Base-by-base conservation (phyloP, 2,888 invertebrate genomes). In the Dynastes tityus region DNA sequence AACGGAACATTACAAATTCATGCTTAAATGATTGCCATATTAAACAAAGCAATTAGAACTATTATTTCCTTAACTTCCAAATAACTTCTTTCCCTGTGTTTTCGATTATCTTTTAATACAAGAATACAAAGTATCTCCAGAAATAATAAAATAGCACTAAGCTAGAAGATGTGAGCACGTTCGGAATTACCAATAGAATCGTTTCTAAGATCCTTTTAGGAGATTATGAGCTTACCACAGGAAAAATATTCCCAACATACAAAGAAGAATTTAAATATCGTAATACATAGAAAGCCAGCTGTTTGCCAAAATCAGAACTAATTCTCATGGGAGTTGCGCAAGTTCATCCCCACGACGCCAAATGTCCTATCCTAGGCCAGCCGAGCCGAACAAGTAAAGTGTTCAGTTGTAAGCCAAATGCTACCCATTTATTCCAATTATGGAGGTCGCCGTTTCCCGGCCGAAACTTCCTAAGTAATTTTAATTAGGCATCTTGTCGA, bases 361-460 rank as follows among this genome's bases (percentile, higher is more conserved):
- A 76, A 53, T 76, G 76, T 51, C 29, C 76, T 40, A 55, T 45
- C 55, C 49, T 49, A 29, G 32, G 55, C 55, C 27, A n/a, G 45
- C 27, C 45, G 61, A 78, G 78, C 51, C 70, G 63, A 58, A 75
- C 67, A 78, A 78, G 75, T 75, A 78, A 55, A 78, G 37, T 51
- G 45, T 65, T 78, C 78, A 58, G 53, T 65, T 53, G 49, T 76
- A 76, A 75, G 29, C 75, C 78, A 63, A 75, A 74, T 75, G 70
- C 63, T 49, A 45, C 67, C 75, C 63, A 76, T 79, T 75, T 63
- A 63, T 76, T 68, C 79, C 68, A 79, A 79, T 76, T 79, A 79
- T 61, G 61, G 58, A 65, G 73, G 61, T 61, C 73, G 73, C 73
- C 16, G 4, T 58, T 61, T 27, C 37, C 61, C 27, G 49, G 27